A percentile compares a stretch with the other conserved stretches of the same genome.
Conservation (phyloP, 2,113 vertebrate genomes). For the Lethenteron reissneri region DNA sequence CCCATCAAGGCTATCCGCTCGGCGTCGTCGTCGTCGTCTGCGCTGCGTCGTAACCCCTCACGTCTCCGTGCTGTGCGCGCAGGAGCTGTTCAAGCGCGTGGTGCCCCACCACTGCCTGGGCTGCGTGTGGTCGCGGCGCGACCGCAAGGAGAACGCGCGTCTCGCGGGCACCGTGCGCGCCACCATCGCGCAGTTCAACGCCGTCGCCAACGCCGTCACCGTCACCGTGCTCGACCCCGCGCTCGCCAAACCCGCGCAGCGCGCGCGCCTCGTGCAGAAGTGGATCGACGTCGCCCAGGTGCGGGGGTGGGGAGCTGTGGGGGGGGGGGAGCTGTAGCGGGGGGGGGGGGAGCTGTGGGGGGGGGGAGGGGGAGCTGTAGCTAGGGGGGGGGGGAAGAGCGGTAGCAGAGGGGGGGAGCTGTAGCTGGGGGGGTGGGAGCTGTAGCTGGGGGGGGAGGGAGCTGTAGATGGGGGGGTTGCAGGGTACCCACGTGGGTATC, state of each 20-base stretch:
- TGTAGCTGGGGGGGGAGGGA: background rate
- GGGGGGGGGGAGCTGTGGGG: background rate
- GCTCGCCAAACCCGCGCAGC: slow-evolving; percentile 18
- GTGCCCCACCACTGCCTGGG: slow-evolving; percentile 46
- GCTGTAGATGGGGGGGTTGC: too few species aligned
- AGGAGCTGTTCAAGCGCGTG: slow-evolving; percentile 46
- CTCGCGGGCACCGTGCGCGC: slow-evolving; percentile 43
- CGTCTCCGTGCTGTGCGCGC: background rate
- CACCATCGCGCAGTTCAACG: slow-evolving; percentile 54
- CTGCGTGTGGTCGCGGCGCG: slow-evolving; percentile 58
- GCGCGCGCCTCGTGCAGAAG: slow-evolving; percentile 44
- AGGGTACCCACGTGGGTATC: too few species aligned
- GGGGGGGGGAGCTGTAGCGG: background rate
- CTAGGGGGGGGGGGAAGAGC: background rate
- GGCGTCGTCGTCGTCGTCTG: too few species aligned
- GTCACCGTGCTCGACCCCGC: slow-evolving; percentile 30
- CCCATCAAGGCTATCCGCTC: too few species aligned
- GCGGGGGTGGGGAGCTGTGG: background rate
- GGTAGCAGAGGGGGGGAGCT: background rate
- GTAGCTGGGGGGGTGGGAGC: background rate
- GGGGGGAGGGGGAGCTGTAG: background rate
- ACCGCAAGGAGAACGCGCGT: slow-evolving; percentile 39
- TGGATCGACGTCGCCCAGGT: slow-evolving; percentile 51
- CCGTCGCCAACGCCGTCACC: slow-evolving; percentile 42
- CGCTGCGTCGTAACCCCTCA: background rate